Evolutionary conservation across 2,113 vertebrate species (phyloP), one percentile per base, ranked within the genome.

Genomic region (Heteronetta atricapilla): DNA sequence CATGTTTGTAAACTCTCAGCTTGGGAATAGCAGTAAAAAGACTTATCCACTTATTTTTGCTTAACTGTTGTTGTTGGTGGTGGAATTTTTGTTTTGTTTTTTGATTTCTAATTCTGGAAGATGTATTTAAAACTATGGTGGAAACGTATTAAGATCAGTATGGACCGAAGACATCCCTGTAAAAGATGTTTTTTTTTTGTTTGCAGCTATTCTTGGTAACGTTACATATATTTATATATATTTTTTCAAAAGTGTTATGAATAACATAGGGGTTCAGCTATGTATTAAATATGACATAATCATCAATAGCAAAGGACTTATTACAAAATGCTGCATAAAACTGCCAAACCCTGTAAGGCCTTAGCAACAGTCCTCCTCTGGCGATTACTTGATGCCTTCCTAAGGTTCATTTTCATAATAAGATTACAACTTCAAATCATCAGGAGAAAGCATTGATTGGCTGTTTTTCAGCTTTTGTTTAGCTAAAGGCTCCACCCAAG

Each of bases 391-490:
- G 74, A 82, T 79, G 91, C 38, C 29, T 73, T 94, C 88, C 83
- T 63, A 69, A 88, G 19, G 48, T 75, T 84, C 83, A 84, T 89
- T 91, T 94, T 96, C 58, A 23, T 86, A 94, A 90, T 52, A 79
- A 90, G 83, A 89, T 94, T 90, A 80, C 62, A 76, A 79, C 69
- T 86, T 86, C 31, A 86, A 88, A 82, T 93, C 58, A 82, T 69
- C 26, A 72, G 53, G 80, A 83, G 46, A 92, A 92, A 73, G 66
- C 74, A 84, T 50, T 58, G 77, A 90, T 92, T 2, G 22, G 21
- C 73, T 84, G 25, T 7, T 92, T 90, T 90, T 92, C 56, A 94
- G 94, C 81, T 95, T 94, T 90, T 89, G 88, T 93, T 92, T 79
- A 73, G 86, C 58, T 76, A 52, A 80, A 89, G 78, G 59, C 88